Conservation (phyloP, 1,140 invertebrate species). For the Brachionus asplanchnoidis region DNA sequence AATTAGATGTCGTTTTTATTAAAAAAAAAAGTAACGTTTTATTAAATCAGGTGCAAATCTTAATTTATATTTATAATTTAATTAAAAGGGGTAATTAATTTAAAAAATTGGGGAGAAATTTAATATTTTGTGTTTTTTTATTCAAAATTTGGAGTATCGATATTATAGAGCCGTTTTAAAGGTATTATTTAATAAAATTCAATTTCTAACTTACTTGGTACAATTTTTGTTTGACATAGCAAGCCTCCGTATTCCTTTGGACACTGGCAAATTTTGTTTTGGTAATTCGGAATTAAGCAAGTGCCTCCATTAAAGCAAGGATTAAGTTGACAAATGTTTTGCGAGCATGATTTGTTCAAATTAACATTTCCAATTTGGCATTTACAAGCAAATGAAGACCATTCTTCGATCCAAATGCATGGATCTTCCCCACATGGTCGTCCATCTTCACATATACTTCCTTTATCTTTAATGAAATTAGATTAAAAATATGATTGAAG, state of each 20-base stretch:
- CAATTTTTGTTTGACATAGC: not conserved
- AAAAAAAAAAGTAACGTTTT: too few species aligned
- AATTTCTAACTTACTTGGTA: not conserved
- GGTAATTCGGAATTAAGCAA: not conserved
- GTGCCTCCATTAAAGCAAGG: not conserved
- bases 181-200: too few species aligned
- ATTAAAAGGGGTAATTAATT: too few species aligned
- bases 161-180: too few species aligned
- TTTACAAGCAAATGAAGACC: slow-evolving; percentile 19
- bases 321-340: not conserved
- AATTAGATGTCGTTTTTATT: too few species aligned
- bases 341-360: not conserved
- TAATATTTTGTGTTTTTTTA: too few species aligned
- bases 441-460: not conserved
- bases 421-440: not conserved
- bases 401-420: slow-evolving; percentile 3
- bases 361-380: not conserved
- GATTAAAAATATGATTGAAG: not conserved
- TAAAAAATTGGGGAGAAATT: too few species aligned
- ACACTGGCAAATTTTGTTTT: not conserved
- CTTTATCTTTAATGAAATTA: not conserved
- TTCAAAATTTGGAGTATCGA: too few species aligned
- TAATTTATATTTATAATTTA: too few species aligned
- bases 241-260: not conserved
- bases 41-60: too few species aligned